Base-by-base conservation (phyloP, 1,140 invertebrate species). In the Listronotus bonariensis region DNA sequence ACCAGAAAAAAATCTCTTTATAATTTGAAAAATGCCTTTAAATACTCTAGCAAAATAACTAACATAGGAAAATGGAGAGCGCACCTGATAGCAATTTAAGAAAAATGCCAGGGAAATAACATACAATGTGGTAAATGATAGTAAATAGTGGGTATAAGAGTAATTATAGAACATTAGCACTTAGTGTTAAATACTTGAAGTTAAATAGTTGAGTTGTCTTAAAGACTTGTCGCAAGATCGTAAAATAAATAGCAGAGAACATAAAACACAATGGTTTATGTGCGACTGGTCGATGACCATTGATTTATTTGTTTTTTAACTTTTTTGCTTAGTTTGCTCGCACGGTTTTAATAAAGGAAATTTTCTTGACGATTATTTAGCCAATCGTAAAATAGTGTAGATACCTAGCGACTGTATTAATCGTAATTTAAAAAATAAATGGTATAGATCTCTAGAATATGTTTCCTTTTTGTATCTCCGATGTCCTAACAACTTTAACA, bases 121-220 rank as follows among this genome's bases (percentile, higher is more conserved):
- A 48, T 58, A 45, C 42, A 20, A 48, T 48, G 45, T 48, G 45
- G 45, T 48, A 60, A 60, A 60, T 60, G 57, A 60, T 60, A 32
- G 57, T 26, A 60, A 60, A 60, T 60, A 26, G 45, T 60, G 57
- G 46, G 41, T 46, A 51, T 60, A 49, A 36, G 42, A 60, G 57
- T 60, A 60, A 60, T 60, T 60, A 60, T 60, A 49, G 57, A 51
- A 60, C 57, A 60, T 60, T 60, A 57, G 55, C 55, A 57, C 55
- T 57, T 57, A 51, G 45, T 51, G 45, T 58, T 58, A 58, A 58
- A 46, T 58, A 48, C 56, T 26, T 26, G 20, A 5, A 36, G 8
- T 36, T 36, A 36, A 36, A 36, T 36, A 36, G 34, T 12, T 36
- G 11, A 36, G 34, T 36, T 36, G 34, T 36, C 34, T 36, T 36